These are phyloP conservation scores for Apamea sordens DNA, from an alignment of 2,888 invertebrate species.

Conservation along the genomic window DNA sequence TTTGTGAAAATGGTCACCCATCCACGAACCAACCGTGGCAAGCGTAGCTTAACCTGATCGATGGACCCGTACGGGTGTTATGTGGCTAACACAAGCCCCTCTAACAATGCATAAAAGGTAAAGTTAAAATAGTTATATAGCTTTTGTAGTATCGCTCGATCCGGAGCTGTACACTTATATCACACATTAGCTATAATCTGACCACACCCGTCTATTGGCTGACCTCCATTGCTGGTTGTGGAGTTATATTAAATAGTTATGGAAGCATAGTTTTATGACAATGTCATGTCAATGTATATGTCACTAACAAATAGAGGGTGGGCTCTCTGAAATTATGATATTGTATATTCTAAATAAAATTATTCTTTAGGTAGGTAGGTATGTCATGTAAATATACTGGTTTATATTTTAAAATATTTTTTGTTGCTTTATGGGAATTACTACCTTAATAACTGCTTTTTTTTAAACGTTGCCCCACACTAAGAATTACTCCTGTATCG, in stretches of 20 bases:
- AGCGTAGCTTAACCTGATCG: too few relatives aligned
- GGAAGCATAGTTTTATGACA: conserved; percentile 23
- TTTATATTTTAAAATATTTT: not conserved
- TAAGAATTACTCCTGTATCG: too few relatives aligned
- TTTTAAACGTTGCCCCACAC: too few relatives aligned
- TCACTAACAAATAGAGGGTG: not conserved
- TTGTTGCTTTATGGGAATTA: not conserved
- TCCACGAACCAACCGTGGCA: too few relatives aligned
- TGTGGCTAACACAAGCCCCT: too few relatives aligned
- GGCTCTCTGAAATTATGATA: not conserved
- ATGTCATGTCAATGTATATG: conserved; percentile 9
- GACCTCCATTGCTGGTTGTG: conserved; percentile 51
- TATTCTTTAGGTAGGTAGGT: not conserved
- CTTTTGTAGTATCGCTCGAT: not conserved
- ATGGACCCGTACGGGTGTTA: too few relatives aligned
- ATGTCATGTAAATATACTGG: not conserved
- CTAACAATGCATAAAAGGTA: not conserved
- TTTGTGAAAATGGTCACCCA: too few relatives aligned
- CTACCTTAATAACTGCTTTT: too few relatives aligned
- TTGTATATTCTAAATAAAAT: not conserved
- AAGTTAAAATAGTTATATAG: not conserved
- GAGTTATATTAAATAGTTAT: conserved; percentile 33
- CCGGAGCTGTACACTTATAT: conserved; percentile 40
- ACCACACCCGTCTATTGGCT: conserved; percentile 59
- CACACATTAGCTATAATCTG: conserved; percentile 54